phyloP scores from a whole-genome alignment of 2,113 vertebrate species.

The Xiphorhynchus elegans region DNA sequence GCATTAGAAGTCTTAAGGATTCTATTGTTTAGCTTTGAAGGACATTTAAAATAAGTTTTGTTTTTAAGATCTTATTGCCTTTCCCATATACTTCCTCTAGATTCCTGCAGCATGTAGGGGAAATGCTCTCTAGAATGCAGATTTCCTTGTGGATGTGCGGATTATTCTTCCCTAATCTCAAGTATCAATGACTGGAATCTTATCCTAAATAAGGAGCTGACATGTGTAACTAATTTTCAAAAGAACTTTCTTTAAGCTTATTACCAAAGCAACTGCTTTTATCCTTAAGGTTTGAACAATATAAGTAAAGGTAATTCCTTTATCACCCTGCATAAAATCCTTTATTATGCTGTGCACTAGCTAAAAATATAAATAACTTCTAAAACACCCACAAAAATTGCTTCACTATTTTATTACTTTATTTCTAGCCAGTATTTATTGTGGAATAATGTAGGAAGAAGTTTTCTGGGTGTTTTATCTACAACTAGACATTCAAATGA shows the following conservation, averaged over 20 bases:
- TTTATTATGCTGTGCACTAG: not conserved
- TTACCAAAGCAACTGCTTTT: conserved; percentile 27
- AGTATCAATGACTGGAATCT: conserved; percentile 19
- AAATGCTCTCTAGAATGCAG: conserved; percentile 15
- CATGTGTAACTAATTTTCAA: conserved; percentile 25
- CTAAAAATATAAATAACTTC: not conserved
- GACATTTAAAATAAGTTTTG: not conserved
- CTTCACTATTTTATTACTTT: not conserved
- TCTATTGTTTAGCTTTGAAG: not conserved
- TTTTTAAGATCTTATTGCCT: not conserved
- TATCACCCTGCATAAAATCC: not conserved
- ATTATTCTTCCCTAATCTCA: conserved; percentile 12
- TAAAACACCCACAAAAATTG: not conserved
- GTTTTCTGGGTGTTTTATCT: not conserved
- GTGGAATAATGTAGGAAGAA: not conserved
- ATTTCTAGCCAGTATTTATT: not conserved
- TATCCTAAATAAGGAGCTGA: not conserved
- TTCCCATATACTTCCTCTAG: not conserved
- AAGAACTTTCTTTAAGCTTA: conserved; percentile 21
- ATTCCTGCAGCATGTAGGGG: not conserved
- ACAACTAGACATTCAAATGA: not conserved
- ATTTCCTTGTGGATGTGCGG: not conserved
- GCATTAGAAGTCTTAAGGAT: not conserved
- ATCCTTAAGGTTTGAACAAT: not conserved
- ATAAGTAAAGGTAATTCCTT: conserved; percentile 14